Conservation (phyloP, 2,888 invertebrate species). For the Leucoma salicis region DNA sequence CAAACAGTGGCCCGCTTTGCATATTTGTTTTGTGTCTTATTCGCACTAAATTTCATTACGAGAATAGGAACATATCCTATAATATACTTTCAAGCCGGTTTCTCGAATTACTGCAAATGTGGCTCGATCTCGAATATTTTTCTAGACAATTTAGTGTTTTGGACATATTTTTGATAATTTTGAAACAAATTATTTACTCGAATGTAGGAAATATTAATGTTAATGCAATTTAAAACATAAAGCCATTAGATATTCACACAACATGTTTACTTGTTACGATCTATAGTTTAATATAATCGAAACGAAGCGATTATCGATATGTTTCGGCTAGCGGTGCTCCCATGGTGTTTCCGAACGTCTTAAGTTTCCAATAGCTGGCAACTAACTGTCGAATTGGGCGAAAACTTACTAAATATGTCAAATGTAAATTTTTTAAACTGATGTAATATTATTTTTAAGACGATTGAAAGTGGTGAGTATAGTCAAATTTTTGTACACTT, state of each 20-base stretch:
- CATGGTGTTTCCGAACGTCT: conserved; percentile 59
- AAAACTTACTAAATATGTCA: conserved; percentile 28
- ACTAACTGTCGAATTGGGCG: conserved; percentile 34
- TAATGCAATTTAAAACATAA: conserved; percentile 4
- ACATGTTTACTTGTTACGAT: background rate
- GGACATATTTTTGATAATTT: conserved; percentile 11
- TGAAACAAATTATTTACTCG: conserved; percentile 9
- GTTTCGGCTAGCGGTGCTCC: conserved; percentile 40
- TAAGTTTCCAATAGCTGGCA: conserved; percentile 44
- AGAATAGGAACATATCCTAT: conserved; percentile 5
- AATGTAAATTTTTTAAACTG: conserved; percentile 3
- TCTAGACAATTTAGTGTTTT: conserved; percentile 6
- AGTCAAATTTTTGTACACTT: background rate
- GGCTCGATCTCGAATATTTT: conserved; percentile 18
- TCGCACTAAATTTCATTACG: too few species aligned
- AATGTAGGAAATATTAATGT: conserved; percentile 9
- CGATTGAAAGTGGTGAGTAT: conserved; percentile 10
- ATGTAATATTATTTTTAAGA: conserved; percentile 16
- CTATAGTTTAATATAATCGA: conserved; percentile 11
- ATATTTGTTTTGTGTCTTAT: too few species aligned
- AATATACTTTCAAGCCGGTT: conserved; percentile 1
- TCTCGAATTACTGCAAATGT: conserved; percentile 5
- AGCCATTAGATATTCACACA: conserved; percentile 1
- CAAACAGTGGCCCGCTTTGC: too few species aligned
- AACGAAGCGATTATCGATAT: conserved; percentile 26